These are phyloP conservation scores for Eonycteris spelaea DNA, from an alignment of 2,113 vertebrate genomes.

Conservation along the genomic window DNA sequence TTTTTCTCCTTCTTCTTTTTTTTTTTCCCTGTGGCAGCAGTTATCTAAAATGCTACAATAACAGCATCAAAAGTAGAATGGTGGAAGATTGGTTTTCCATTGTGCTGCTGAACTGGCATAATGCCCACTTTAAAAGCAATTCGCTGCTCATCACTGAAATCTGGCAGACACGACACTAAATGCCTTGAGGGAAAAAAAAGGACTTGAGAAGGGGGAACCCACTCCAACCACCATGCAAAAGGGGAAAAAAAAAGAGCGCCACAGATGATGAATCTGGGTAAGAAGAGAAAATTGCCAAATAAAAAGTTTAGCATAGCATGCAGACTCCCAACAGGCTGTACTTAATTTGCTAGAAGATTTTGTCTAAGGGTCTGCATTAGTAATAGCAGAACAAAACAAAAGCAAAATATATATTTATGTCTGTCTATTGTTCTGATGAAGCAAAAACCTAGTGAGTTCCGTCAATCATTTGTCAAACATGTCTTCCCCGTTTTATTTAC, in stretches of 20 bases:
- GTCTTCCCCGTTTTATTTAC: slow-evolving; percentile 88
- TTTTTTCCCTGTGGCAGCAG: slow-evolving; percentile 87
- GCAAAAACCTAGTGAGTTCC: slow-evolving; percentile 83
- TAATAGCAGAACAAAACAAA: slow-evolving; percentile 86
- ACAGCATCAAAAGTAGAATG: slow-evolving; percentile 94
- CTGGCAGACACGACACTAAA: slow-evolving; percentile 97
- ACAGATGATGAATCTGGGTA: slow-evolving; percentile 81
- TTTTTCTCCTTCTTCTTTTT: slow-evolving; percentile 57
- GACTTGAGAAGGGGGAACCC: slow-evolving; percentile 87
- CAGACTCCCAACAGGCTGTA: slow-evolving; percentile 83
- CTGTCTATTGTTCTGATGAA: slow-evolving; percentile 87
- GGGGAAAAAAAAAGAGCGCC: slow-evolving; percentile 63
- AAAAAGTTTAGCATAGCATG: slow-evolving; percentile 83
- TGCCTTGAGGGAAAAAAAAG: slow-evolving; percentile 85
- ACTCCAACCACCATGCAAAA: slow-evolving; percentile 80
- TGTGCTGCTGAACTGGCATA: slow-evolving; percentile 95
- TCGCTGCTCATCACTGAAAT: slow-evolving; percentile 95
- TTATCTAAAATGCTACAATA: slow-evolving; percentile 97
- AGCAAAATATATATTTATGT: slow-evolving; percentile 88
- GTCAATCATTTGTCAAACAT: slow-evolving; percentile 89
- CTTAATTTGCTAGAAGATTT: slow-evolving; percentile 84
- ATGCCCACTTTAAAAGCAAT: slow-evolving; percentile 98
- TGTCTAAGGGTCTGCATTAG: slow-evolving; percentile 82
- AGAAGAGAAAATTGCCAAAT: slow-evolving; percentile 86
- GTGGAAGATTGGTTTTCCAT: slow-evolving; percentile 96